Base-by-base conservation (phyloP, 2,797 vertebrate genomes). In the Taeniopygia guttata region DNA sequence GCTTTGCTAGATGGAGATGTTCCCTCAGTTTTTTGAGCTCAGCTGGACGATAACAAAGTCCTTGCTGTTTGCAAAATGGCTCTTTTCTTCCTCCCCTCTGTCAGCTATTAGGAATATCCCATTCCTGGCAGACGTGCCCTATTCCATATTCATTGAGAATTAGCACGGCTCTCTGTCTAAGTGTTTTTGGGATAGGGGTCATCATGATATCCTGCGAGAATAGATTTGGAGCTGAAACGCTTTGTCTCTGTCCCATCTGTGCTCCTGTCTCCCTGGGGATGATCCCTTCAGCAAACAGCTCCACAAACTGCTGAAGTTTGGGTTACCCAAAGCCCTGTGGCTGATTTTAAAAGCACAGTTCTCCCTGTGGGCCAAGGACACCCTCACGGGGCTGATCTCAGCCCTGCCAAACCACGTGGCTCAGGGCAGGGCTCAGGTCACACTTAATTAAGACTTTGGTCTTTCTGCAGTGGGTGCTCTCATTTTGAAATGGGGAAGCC, bases 131-230 rank as follows among this genome's bases (percentile, higher is more conserved):
- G 84, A 59, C 9, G 2, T 26, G 73, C n/a, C 51, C 51, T 87
- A 38, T 52, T 93, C 68, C 79, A 75, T 89, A 89, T 87, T 94
- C 89, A 89, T 74, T 29, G 54, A 55, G 73, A 81, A 26, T 79
- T 64, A 88, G 43, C 66, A 73, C 1, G 4, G 29, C 38, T 82
- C 43, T 83, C 56, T 67, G n/a, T 58, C 62, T 72, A 80, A 94
- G 70, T 46, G 52, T 68, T 91, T 91, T 84, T 56, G 68, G 85
- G 79, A 34, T 17, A 52, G 26, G 46, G 66, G 36, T 91, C 66
- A 78, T 77, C 8, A 2, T 27, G 11, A 58, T 91, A 77, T 62
- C 54, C 4, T 62, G 36, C 27, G 86, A 48, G 51, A 75, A 69
- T 7, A 80, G 62, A 69, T 54, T 16, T 85, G 43, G 64, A 90